Evolutionary conservation across 92 coral and sea anemone genomes (phyloP).

Genomic region (Zoanthus solanderi): DNA sequence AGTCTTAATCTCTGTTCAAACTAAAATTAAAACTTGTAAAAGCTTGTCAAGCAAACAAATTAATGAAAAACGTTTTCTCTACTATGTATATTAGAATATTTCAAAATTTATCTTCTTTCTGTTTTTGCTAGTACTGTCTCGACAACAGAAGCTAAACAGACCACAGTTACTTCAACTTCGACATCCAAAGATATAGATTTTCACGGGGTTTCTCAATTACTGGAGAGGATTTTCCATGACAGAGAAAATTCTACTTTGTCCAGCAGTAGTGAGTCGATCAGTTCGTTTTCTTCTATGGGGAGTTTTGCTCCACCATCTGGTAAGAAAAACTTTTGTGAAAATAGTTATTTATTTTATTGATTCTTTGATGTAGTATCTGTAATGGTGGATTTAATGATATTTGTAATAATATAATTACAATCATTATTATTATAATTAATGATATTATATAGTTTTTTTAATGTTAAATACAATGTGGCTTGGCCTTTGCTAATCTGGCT

Average conservation of each 20-base stretch:
- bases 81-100: no score
- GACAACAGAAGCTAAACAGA: conserved; percentile 1
- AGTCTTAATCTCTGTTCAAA: no score
- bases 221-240: conserved; percentile 35
- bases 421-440: no score
- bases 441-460: no score
- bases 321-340: background rate
- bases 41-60: no score
- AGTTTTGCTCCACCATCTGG: conserved; percentile 16
- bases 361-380: background rate
- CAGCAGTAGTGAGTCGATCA: conserved; percentile 27
- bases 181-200: conserved; percentile 1
- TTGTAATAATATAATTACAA: no score
- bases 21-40: no score
- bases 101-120: background rate
- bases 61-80: no score
- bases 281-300: conserved; percentile 31
- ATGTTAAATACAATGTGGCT: no score
- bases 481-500: no score
- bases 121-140: background rate
- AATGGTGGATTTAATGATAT: no score
- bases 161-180: background rate
- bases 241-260: conserved; percentile 13
- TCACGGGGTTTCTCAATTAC: conserved; percentile 17
- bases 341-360: background rate